Base-by-base conservation (phyloP, 2,888 invertebrate genomes). In the Drosophila mulleri region DNA sequence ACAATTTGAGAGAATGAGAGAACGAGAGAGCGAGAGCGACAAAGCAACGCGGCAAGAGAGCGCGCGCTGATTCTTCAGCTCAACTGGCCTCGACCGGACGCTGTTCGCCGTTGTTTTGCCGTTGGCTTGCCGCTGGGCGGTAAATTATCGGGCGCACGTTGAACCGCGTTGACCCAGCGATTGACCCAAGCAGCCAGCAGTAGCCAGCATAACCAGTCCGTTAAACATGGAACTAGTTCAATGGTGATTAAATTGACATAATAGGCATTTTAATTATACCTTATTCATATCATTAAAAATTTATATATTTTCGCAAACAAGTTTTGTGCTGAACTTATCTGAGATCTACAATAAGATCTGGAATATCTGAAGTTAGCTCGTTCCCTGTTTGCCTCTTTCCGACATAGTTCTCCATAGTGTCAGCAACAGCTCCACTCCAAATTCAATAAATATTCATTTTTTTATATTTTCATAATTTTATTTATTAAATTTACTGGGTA, bases 131-230 rank as follows among this genome's bases (percentile, higher is more conserved):
- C 67, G 56, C 58, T 57, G 53, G 66, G 63, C 67, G 60, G 60
- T 72, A 68, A 87, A 87, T 87, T 79, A 66, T 64, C 68, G 64
- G 63, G 47, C 67, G 59, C 61, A 61, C 63, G 60, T 75, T 72
- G 79, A 82, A 79, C 76, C 48, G 48, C 41, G 52, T 8, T 39
- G 39, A 60, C 59, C 47, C 52, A 18, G 32, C 58, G 41, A 41
- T 9, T 68, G 78, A 77, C 78, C 73, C 72, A 44, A 67, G 37
- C 45, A 16, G 18, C 35, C 16, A 37, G 16, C 37, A 37, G 6
- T 37, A 16, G 37, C 37, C 5, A 14, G 5, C 14, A 14, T 4
- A 32, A 42, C 32, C 2, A 11, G 8, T 1, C 6, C 37, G 23
- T 32, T 12, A 12, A 35, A 2, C 20, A 14, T 35, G 35, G 47